Evolutionary conservation across 2,888 invertebrate genomes (phyloP), one percentile per base, ranked within the genome.

Genomic region (Thyatira batis): DNA sequence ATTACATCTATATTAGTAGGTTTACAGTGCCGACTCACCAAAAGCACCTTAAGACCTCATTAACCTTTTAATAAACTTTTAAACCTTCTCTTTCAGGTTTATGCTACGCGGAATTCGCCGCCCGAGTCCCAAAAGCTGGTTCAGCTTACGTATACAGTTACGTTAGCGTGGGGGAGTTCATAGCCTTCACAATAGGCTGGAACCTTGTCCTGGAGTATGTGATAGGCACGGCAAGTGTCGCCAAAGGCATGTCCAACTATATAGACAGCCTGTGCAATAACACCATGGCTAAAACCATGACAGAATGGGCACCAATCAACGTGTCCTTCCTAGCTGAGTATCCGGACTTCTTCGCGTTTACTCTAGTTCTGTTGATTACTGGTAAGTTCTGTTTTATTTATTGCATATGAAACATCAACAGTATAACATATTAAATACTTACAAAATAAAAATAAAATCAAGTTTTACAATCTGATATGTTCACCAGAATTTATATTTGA

Each of bases 121-220:
- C 96, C 0, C 92, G 97, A 53, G 97, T 97, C 0, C 97, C 98
- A 0, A 95, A 95, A 78, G 97, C 97, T 0, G 98, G 98, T 0
- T 98, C 98, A 0, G 98, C 98, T 0, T 98, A 98, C 80, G 94
- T 97, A 0, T 98, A 98, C 91, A 97, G 96, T 76, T 97, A 97
- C 80, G 96, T 98, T 8, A 96, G 97, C 55, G 95, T 98, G 4
- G 98, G 98, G 0, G 98, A 98, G 89, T 95, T 98, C 76, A 94
- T 96, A 45, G 98, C 98, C 1, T 98, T 98, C 85, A 93, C 97
- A 39, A 97, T 98, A 73, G 98, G 98, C 21, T 98, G 98, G 98
- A 98, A 98, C 86, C 94, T 98, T 49, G 96, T 98, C 66, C 82
- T 98, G 76, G 97, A 98, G 83, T 97, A 97, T 84, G 94, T 97